These are phyloP conservation scores for Himalopsyche anomala DNA, from an alignment of 2,888 invertebrate genomes.

Conservation along the genomic window DNA sequence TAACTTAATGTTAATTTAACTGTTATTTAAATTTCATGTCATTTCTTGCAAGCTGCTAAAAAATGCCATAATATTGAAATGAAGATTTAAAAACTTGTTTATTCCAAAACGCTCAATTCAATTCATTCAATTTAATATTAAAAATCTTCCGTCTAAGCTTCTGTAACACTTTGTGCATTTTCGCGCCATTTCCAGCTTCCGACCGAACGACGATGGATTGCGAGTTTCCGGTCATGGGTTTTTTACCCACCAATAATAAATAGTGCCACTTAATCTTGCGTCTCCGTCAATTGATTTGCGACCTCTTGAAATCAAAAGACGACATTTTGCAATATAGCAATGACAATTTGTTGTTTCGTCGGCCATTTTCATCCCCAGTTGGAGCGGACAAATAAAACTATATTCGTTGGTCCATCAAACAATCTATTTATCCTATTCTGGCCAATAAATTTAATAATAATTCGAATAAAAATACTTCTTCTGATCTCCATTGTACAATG, in stretches of 20 bases:
- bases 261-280: background rate
- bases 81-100: no score
- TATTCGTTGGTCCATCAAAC: no score
- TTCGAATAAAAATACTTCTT: no score
- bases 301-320: slow-evolving; percentile 8
- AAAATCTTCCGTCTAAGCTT: background rate
- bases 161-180: slow-evolving; percentile 25
- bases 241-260: slow-evolving; percentile 4
- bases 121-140: no score
- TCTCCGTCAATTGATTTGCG: slow-evolving; percentile 11
- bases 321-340: background rate
- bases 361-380: background rate
- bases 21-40: no score
- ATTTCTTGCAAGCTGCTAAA: no score
- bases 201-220: slow-evolving; percentile 50
- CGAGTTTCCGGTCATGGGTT: background rate
- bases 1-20: no score
- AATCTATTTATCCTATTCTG: no score
- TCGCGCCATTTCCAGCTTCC: slow-evolving; percentile 60
- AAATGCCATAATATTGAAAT: no score
- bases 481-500: no score
- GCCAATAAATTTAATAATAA: no score
- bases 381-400: background rate
- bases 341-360: background rate
- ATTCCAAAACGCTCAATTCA: no score